Evolutionary conservation across 2,888 invertebrate genomes (phyloP).

Genomic region (Lomographa bimaculata): DNA sequence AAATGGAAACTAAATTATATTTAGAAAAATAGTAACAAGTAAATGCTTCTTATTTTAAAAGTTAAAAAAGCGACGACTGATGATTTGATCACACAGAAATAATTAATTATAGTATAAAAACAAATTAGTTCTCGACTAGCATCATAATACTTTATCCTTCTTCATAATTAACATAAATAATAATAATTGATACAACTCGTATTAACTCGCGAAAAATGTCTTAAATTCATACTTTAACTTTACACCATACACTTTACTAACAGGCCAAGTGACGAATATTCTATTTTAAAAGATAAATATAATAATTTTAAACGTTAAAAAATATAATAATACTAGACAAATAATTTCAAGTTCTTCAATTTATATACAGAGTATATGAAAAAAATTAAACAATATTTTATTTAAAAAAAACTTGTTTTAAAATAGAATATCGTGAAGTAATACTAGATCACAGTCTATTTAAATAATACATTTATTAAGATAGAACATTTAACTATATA

Average conservation of each 20-base stretch:
- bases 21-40: no score
- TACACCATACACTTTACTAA: slow-evolving; percentile 50
- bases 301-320: slow-evolving; percentile 15
- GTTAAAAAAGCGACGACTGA: slow-evolving; percentile 11
- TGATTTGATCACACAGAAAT: slow-evolving; percentile 16
- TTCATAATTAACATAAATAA: slow-evolving; percentile 43
- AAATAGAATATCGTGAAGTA: slow-evolving; percentile 79
- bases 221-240: slow-evolving; percentile 39
- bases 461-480: slow-evolving; percentile 63
- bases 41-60: slow-evolving; percentile 3
- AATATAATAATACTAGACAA: slow-evolving; percentile 25
- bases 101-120: slow-evolving; percentile 5
- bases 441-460: slow-evolving; percentile 82
- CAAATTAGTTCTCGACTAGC: slow-evolving; percentile 69
- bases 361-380: slow-evolving; percentile 5
- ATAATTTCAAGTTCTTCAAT: slow-evolving; percentile 3
- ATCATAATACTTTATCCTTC: slow-evolving; percentile 73
- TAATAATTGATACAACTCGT: slow-evolving; percentile 40
- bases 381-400: slow-evolving; percentile 4
- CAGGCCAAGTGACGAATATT: slow-evolving; percentile 72
- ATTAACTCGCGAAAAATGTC: slow-evolving; percentile 29
- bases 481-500: slow-evolving; percentile 66
- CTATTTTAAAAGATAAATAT: slow-evolving; percentile 61
- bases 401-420: slow-evolving; percentile 51
- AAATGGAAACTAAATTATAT: no score